phyloP scores from a whole-genome alignment of 2,113 vertebrate genomes.

The Odontophorus gujanensis region DNA sequence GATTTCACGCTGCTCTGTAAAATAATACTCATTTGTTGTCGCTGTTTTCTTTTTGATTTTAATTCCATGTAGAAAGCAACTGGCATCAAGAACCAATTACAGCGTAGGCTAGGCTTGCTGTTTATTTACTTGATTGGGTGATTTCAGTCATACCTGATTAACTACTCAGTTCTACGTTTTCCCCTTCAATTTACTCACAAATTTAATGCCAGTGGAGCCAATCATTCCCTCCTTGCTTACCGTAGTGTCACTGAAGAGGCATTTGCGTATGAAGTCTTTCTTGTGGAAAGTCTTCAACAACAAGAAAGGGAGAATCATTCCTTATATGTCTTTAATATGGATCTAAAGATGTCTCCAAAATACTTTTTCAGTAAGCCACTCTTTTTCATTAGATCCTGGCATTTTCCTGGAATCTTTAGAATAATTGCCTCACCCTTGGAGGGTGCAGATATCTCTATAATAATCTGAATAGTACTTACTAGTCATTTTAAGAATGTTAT shows the following conservation, averaged over 20 bases:
- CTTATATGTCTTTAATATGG: not conserved
- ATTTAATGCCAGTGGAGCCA: not conserved
- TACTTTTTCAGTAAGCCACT: not conserved
- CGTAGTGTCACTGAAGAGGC: not conserved
- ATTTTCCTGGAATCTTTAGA: not conserved
- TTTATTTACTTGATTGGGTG: constrained; percentile 18
- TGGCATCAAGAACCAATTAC: not conserved
- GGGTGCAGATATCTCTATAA: not conserved
- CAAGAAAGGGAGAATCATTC: not conserved
- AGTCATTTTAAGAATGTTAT: not conserved
- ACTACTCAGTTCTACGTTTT: not conserved
- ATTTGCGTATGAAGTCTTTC: not conserved
- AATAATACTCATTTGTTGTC: not conserved
- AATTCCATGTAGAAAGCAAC: not conserved
- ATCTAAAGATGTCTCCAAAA: not conserved
- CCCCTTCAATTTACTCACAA: not conserved
- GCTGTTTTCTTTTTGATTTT: not conserved
- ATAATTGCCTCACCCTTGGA: not conserved
- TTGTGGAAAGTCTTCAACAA: not conserved
- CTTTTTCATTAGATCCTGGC: not conserved
- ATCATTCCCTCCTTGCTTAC: not conserved
- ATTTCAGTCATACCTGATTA: constrained; percentile 42
- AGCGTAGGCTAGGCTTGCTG: not conserved
- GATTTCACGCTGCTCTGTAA: not conserved
- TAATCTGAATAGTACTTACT: not conserved